Evolutionary conservation across 2,888 invertebrate species (phyloP).

Genomic region (Euclidia mi): DNA sequence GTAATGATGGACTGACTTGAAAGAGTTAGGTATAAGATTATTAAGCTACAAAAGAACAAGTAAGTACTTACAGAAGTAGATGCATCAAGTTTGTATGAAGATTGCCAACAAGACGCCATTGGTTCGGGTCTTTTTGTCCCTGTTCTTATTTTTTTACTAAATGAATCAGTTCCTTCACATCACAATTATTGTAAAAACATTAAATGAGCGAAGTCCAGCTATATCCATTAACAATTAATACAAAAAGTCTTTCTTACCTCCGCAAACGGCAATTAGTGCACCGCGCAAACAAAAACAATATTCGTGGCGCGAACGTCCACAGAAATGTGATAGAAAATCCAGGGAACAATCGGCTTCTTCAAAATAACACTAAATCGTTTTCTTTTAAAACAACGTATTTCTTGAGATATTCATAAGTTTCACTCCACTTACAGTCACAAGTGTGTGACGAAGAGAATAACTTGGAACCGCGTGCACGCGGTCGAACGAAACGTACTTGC

Average conservation of each 20-base stretch:
- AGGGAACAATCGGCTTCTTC: constrained; percentile 37
- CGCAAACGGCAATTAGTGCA: constrained; percentile 80
- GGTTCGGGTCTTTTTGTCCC: constrained; percentile 31
- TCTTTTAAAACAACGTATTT: constrained; percentile 48
- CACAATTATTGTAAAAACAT: constrained; percentile 34
- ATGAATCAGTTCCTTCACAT: constrained; percentile 38
- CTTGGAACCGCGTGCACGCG: constrained; percentile 63
- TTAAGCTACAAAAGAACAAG: constrained; percentile 20
- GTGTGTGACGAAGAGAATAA: constrained; percentile 81
- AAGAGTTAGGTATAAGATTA: constrained; percentile 16
- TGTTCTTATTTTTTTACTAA: constrained; percentile 30
- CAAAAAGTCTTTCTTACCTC: constrained; percentile 80
- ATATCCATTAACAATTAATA: constrained; percentile 56
- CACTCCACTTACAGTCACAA: constrained; percentile 85
- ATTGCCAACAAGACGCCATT: constrained; percentile 31
- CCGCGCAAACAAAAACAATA: constrained; percentile 75
- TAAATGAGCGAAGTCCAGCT: constrained; percentile 46
- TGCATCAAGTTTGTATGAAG: constrained; percentile 39
- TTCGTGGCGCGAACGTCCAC: constrained; percentile 61
- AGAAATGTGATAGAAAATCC: constrained; percentile 59
- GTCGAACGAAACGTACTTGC: constrained; percentile 68
- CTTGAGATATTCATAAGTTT: constrained; percentile 66
- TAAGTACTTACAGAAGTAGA: constrained; percentile 30
- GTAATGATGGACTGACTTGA: constrained; percentile 38
- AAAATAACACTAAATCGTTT: constrained; percentile 46